A percentile compares a stretch with the other conserved stretches of the same genome.
Conservation (phyloP, 1,140 invertebrate genomes). For the Nixonia krombeini region DNA sequence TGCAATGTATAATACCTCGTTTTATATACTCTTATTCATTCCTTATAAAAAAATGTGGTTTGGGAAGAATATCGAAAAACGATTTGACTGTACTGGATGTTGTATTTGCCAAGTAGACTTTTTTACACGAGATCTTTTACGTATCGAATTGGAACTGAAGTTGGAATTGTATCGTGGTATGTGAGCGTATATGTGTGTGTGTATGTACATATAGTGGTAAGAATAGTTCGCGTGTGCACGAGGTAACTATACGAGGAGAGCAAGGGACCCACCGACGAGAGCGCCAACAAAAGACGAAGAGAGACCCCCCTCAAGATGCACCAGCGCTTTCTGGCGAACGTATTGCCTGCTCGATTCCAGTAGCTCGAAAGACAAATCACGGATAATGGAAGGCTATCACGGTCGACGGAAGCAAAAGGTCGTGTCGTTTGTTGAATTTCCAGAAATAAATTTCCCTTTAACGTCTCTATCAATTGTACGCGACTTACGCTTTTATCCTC, state of each 20-base stretch:
- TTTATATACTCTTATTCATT: no score
- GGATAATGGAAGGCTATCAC: slow-evolving; percentile 37
- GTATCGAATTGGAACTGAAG: no score
- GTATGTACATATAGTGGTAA: no score
- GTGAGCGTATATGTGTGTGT: no score
- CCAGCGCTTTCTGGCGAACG: slow-evolving; percentile 6
- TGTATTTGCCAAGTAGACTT: no score
- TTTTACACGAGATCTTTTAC: no score
- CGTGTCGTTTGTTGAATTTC: slow-evolving; percentile 7
- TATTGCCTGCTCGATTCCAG: slow-evolving; percentile 12
- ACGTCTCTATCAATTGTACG: slow-evolving; percentile 10
- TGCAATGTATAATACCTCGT: no score
- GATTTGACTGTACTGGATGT: no score
- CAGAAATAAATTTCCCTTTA: slow-evolving; percentile 13
- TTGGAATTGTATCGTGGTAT: no score
- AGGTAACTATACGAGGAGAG: slow-evolving; percentile 4
- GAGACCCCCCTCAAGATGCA: not conserved
- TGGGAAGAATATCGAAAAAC: no score
- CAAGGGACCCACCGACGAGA: not conserved
- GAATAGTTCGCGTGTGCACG: no score
- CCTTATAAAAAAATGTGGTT: no score
- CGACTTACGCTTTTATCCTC: not conserved
- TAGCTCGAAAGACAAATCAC: slow-evolving; percentile 30
- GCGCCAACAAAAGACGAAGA: slow-evolving; percentile 7
- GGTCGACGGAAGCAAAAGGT: slow-evolving; percentile 26